Evolutionary conservation across 2,888 invertebrate species (phyloP).

Genomic region (Drosophila demipolita): DNA sequence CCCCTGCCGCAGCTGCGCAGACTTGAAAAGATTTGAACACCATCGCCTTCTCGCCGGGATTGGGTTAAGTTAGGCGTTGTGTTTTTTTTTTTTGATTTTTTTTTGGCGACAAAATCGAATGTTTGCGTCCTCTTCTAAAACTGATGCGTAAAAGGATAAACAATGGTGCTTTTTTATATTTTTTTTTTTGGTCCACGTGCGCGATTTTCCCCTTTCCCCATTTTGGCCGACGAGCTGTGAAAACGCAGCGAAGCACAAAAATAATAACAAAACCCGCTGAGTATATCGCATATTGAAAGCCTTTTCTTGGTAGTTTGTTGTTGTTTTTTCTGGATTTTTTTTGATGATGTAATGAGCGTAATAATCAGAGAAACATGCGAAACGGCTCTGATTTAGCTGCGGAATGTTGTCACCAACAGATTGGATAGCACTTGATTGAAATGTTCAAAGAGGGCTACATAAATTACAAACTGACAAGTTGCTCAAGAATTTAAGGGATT

Average conservation of each 20-base stretch:
- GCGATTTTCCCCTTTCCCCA: constrained; percentile 7
- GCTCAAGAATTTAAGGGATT: constrained; percentile 21
- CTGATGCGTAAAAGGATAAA: constrained; percentile 71
- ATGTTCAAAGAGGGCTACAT: constrained; percentile 50
- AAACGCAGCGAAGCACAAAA: constrained; percentile 75
- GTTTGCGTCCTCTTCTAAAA: constrained; percentile 24
- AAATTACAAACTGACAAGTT: constrained; percentile 51
- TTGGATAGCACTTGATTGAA: constrained; percentile 59
- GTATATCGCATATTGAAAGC: constrained; percentile 31
- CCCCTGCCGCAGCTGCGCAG: not conserved
- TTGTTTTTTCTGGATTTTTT: constrained; percentile 3
- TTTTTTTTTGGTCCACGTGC: constrained; percentile 46
- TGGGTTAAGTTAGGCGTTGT: constrained; percentile 28
- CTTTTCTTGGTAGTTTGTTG: constrained; percentile 14
- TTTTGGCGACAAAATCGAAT: constrained; percentile 52
- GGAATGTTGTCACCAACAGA: constrained; percentile 46
- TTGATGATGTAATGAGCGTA: constrained; percentile 76
- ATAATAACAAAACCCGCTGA: constrained; percentile 68
- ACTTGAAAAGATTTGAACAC: constrained; percentile 72
- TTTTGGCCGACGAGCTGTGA: constrained; percentile 64
- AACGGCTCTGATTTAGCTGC: constrained; percentile 46
- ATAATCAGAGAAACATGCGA: constrained; percentile 69
- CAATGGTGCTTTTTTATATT: constrained; percentile 37
- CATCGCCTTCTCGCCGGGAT: constrained; percentile 13
- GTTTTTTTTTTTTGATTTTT: not conserved